Percentiles rank a stretch among this genome's conserved stretches.
These are phyloP conservation scores for Mustela nigripes DNA, from an alignment of 2,113 vertebrate genomes.

Conservation along the genomic window DNA sequence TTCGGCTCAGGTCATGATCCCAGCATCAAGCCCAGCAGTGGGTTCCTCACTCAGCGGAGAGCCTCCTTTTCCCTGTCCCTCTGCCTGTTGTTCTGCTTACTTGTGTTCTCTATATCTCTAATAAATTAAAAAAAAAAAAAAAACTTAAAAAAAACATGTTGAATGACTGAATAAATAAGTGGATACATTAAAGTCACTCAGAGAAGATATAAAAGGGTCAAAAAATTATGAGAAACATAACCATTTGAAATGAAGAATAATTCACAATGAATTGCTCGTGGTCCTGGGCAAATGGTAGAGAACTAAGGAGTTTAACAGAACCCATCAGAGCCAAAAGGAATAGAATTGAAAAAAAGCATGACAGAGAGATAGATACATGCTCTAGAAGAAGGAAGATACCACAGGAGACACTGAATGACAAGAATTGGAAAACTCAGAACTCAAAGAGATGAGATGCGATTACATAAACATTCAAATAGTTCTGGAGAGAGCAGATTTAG, in stretches of 20 bases:
- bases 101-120: too few species aligned
- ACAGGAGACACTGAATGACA: background rate
- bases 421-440: background rate
- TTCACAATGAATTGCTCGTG: background rate
- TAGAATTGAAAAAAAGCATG: background rate
- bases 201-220: background rate
- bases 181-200: background rate
- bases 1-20: too few species aligned
- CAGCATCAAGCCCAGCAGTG: too few species aligned
- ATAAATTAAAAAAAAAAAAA: too few species aligned
- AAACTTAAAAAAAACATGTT: background rate
- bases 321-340: background rate
- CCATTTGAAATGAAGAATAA: background rate
- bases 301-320: background rate
- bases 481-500: background rate
- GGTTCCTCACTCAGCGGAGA: too few species aligned
- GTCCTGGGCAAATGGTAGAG: background rate
- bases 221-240: background rate
- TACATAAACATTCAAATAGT: background rate
- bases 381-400: background rate
- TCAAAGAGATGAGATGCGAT: background rate
- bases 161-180: background rate
- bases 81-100: too few species aligned
- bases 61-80: too few species aligned
- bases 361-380: background rate